phyloP scores from a whole-genome alignment of 2,888 invertebrate species.

The Epistrophe eligans region DNA sequence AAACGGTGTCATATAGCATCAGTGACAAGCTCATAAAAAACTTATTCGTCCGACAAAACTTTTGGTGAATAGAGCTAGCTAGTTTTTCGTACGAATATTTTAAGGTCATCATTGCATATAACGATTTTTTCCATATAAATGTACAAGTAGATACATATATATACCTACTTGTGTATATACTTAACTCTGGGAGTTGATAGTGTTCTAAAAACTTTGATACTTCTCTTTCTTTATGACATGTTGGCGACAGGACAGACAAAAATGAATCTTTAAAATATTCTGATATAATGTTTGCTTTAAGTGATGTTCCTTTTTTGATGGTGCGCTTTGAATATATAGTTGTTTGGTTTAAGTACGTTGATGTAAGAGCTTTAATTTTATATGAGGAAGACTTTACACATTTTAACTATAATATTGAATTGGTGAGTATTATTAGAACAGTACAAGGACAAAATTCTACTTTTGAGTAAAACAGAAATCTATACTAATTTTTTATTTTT shows the following conservation, averaged over 20 bases:
- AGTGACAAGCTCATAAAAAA: conserved; percentile 60
- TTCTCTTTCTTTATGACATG: conserved; percentile 51
- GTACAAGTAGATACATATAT: not conserved
- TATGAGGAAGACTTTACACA: no score
- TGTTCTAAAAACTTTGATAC: conserved; percentile 35
- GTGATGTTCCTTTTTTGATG: not conserved
- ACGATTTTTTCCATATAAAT: conserved; percentile 43
- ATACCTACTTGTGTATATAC: not conserved
- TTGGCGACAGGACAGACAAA: conserved; percentile 59
- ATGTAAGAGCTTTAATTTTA: not conserved
- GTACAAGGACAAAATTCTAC: no score
- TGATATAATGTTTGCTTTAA: not conserved
- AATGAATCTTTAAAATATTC: conserved; percentile 11
- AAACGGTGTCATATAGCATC: conserved; percentile 50
- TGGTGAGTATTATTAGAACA: no score
- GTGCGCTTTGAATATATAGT: not conserved
- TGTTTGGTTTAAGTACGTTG: not conserved
- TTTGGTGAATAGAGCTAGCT: conserved; percentile 26
- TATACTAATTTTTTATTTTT: no score
- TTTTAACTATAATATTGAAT: no score
- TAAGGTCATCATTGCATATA: conserved; percentile 64
- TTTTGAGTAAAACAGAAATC: no score
- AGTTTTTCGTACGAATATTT: conserved; percentile 55
- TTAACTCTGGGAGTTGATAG: not conserved
- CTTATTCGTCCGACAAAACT: conserved; percentile 49